Conservation (phyloP, 2,888 invertebrate species). For the Galerucella pusilla region DNA sequence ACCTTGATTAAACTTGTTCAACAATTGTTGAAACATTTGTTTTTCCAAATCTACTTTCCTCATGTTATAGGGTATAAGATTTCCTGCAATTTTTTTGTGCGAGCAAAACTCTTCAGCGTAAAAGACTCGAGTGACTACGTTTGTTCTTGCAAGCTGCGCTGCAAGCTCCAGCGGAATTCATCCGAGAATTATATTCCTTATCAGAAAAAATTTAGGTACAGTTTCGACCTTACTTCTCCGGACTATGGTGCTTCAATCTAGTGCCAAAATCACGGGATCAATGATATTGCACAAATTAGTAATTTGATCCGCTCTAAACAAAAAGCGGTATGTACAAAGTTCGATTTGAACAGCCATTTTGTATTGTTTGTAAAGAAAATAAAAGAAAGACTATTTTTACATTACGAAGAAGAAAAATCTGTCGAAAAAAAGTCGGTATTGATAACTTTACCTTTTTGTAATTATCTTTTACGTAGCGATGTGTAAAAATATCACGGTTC, state of each 20-base stretch:
- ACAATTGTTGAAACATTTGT: too few relatives aligned
- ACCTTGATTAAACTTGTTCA: too few relatives aligned
- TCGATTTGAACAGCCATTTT: conserved; percentile 12
- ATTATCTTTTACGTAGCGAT: conserved; percentile 17
- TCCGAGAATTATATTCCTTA: too few relatives aligned
- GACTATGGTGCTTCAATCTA: neutral
- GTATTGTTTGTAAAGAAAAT: conserved; percentile 24
- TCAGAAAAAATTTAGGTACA: too few relatives aligned
- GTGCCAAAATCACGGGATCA: neutral
- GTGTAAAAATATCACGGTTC: conserved; percentile 33
- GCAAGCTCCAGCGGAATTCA: too few relatives aligned
- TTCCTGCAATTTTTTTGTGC: too few relatives aligned
- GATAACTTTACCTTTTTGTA: conserved; percentile 29
- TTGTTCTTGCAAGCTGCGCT: too few relatives aligned
- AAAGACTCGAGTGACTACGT: too few relatives aligned
- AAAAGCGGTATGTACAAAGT: conserved; percentile 25
- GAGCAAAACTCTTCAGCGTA: too few relatives aligned
- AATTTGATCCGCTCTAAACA: neutral
- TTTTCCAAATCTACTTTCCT: too few relatives aligned
- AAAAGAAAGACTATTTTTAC: conserved; percentile 16
- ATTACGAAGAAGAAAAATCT: conserved; percentile 11
- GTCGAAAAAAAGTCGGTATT: conserved; percentile 17
- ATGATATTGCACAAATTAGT: neutral
- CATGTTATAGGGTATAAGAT: too few relatives aligned
- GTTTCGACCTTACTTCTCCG: neutral